Conservation (phyloP, 1,140 invertebrate species). For the Neodiprion virginianus region DNA sequence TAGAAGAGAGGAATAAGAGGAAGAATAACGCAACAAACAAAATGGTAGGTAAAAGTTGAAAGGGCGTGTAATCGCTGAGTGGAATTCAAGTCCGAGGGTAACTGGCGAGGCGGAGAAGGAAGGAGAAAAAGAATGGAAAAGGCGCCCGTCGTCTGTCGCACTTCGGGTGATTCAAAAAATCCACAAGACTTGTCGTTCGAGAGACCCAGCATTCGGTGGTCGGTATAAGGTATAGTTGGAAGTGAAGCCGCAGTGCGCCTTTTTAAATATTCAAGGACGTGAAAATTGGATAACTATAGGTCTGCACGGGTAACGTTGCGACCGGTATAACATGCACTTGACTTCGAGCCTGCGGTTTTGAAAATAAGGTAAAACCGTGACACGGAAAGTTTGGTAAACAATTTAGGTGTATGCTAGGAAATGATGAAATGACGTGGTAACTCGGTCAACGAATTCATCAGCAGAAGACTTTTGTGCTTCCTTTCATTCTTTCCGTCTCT, state of each 20-base stretch:
- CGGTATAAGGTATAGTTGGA: background rate
- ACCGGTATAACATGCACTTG: too few species aligned
- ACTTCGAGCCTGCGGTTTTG: too few species aligned
- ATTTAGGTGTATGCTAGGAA: too few species aligned
- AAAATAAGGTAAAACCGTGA: too few species aligned
- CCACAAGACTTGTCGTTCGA: background rate
- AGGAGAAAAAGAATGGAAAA: background rate
- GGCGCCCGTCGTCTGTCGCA: background rate
- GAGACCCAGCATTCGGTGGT: too few species aligned
- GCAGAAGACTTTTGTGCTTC: too few species aligned
- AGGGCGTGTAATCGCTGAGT: background rate
- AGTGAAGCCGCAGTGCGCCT: slow-evolving; percentile 3
- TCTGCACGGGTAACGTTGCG: too few species aligned
- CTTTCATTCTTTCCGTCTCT: too few species aligned
- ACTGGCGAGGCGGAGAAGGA: background rate
- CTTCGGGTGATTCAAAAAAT: background rate
- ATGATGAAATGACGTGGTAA: too few species aligned
- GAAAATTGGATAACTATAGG: background rate
- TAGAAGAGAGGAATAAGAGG: background rate
- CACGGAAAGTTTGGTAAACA: too few species aligned
- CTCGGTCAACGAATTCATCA: too few species aligned
- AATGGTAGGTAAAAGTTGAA: background rate
- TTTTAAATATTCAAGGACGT: slow-evolving; percentile 6
- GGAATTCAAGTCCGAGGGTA: background rate
- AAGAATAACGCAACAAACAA: background rate